A percentile compares a stretch with the other conserved stretches of the same genome.
Evolutionary conservation across 2,888 invertebrate genomes (phyloP).

Genomic region (Eristalis tenax): DNA sequence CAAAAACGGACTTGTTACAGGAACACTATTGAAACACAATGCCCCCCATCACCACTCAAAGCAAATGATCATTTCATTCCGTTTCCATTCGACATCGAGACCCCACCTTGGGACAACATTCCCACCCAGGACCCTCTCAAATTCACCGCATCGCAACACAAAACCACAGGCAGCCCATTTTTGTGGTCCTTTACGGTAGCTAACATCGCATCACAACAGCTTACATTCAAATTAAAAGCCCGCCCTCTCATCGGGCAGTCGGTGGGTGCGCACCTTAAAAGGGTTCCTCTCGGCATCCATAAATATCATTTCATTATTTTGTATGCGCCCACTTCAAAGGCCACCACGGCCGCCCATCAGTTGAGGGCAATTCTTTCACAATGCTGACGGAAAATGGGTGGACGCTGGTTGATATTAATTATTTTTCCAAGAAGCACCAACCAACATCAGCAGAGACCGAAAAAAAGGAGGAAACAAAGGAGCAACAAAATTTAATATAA

Average conservation of each 20-base stretch:
- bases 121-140: background rate
- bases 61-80: background rate
- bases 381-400: background rate
- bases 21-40: background rate
- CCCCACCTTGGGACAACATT: background rate
- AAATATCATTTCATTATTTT: slow-evolving; percentile 35
- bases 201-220: background rate
- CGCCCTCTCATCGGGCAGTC: background rate
- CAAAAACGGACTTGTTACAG: too few species aligned
- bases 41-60: background rate
- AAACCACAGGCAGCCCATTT: background rate
- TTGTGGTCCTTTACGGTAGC: background rate
- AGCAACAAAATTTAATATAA: slow-evolving; percentile 33
- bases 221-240: background rate
- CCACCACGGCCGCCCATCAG: background rate
- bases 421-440: slow-evolving; percentile 6
- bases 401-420: background rate
- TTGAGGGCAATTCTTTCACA: background rate
- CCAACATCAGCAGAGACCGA: background rate
- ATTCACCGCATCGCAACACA: background rate
- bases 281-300: slow-evolving; percentile 23
- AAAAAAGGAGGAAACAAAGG: slow-evolving; percentile 10
- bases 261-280: slow-evolving; percentile 19
- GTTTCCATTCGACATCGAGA: background rate
- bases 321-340: background rate